Conservation (phyloP, 2,888 invertebrate species). For the Dioctria linearis region DNA sequence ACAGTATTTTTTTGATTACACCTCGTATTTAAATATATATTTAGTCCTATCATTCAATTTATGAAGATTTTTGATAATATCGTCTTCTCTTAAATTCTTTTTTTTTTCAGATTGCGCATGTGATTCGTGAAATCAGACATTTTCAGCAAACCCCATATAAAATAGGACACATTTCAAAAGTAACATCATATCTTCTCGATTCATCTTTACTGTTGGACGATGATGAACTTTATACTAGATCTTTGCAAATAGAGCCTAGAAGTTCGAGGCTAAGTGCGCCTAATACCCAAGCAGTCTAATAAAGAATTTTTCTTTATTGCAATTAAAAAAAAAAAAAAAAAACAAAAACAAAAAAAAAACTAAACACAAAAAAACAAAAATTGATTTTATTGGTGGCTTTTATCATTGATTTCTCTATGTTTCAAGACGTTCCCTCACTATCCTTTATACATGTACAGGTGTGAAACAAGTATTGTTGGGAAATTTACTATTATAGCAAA, state of each 20-base stretch:
- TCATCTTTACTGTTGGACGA: slow-evolving; percentile 83
- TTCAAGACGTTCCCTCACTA: no score
- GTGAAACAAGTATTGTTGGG: no score
- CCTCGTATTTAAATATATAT: no score
- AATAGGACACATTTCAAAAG: slow-evolving; percentile 88
- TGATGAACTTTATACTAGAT: slow-evolving; percentile 85
- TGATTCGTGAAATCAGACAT: slow-evolving; percentile 91
- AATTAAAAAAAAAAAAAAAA: neutral
- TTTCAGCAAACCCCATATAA: slow-evolving; percentile 94
- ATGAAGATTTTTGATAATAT: neutral
- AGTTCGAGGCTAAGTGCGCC: slow-evolving; percentile 62
- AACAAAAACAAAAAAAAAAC: neutral
- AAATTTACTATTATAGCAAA: no score
- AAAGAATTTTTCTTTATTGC: neutral
- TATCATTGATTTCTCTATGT: neutral
- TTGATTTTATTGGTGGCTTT: no score
- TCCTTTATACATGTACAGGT: no score
- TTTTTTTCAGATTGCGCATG: slow-evolving; percentile 85
- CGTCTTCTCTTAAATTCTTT: neutral
- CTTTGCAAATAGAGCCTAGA: slow-evolving; percentile 88
- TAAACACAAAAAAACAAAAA: neutral
- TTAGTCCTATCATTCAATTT: no score
- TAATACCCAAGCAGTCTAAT: slow-evolving; percentile 60
- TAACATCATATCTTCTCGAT: slow-evolving; percentile 84
- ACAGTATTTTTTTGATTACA: no score